Evolutionary conservation across 2,797 vertebrate genomes (phyloP), one percentile per base, ranked within the genome.

Genomic region (Rhinatrema bivittatum): DNA sequence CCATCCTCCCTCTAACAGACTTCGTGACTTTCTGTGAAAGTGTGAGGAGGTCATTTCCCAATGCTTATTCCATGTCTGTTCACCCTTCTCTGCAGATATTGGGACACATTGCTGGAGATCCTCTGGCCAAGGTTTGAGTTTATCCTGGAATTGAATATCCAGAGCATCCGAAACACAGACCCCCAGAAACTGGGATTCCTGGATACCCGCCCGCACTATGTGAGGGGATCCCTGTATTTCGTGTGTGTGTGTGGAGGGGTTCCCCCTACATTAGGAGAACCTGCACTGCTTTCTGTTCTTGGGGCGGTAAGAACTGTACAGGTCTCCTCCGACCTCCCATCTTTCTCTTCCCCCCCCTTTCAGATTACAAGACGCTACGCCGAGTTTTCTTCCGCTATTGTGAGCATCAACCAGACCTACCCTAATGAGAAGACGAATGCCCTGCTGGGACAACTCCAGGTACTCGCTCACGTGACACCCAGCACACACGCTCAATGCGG

Each of bases 351-450:
- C 9, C 16, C 15, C 11, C 6, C 11, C 17, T 25, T 7, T 32
- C 56, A 96, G 91, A 92, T 96, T 68, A 95, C 93, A 0, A 86
- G 92, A 1, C 86, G 91, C 1, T 96, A 95, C 1, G 93, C 93
- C 0, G 91, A 96, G 60, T 96, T 95, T 59, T 96, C 91, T 0
- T 95, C 92, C 0, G 91, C 91, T 14, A 91, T 96, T 3, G 93
- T 96, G 52, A 93, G 93, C 74, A 95, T 96, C 76, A 96, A 95
- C 55, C 91, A 96, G 74, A 95, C 91, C 0, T 90, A 93, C 65
- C 84, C 93, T 27, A 91, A 90, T 1, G 92, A 95, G 62, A 83
- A 81, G 26, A 91, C 89, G 2, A 62, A 89, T 43, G 2, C 74
- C 4, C 76, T 94, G 35, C 84, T 96, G 28, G 91, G 84, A 10